phyloP scores from a whole-genome alignment of 92 coral and sea anemone species.

The Epizoanthus stellaris region DNA sequence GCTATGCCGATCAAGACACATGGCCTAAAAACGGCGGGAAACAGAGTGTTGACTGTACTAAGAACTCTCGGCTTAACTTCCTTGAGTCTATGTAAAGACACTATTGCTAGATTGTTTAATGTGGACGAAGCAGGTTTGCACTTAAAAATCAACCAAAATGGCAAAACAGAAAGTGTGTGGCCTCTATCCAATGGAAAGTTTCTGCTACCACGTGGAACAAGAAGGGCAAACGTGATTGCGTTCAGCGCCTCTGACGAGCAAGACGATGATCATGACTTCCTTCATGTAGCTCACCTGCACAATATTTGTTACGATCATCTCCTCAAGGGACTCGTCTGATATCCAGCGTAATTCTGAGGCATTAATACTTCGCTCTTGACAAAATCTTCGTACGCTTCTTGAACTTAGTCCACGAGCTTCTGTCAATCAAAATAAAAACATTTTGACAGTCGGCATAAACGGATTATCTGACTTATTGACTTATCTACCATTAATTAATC shows the following conservation, averaged over 20 bases:
- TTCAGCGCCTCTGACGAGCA: background rate
- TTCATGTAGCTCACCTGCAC: background rate
- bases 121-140: slow-evolving; percentile 30
- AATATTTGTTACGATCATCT: background rate
- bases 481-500: no score
- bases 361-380: slow-evolving; percentile 33
- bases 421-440: no score
- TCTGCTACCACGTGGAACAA: no score
- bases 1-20: background rate
- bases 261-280: background rate
- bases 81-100: background rate
- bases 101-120: slow-evolving; percentile 27
- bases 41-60: background rate
- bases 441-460: no score
- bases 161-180: no score
- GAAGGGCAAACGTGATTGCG: no score
- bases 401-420: slow-evolving; percentile 1
- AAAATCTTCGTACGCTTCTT: slow-evolving; percentile 31
- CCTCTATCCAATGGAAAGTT: no score
- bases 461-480: no score
- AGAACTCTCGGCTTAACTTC: background rate
- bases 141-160: background rate
- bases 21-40: slow-evolving; percentile 14
- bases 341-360: slow-evolving; percentile 21
- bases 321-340: slow-evolving; percentile 30